Base-by-base conservation (phyloP, 1,140 invertebrate species). In the Ganaspis sp. region DNA sequence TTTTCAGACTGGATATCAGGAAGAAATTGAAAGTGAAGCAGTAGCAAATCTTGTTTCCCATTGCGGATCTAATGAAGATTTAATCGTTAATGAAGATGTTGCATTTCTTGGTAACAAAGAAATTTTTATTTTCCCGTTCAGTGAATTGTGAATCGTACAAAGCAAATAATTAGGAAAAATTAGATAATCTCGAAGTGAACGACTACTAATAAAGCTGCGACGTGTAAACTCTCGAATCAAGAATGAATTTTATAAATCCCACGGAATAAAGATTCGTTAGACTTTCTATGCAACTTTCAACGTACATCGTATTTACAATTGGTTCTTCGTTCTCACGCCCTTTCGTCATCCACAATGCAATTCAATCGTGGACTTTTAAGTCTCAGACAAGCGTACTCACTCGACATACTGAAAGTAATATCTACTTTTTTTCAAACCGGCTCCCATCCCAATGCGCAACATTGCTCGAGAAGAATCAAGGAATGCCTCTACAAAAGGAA, bases 241-340 rank as follows among this genome's bases (percentile, higher is more conserved):
- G 15, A 64, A 64, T 64, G 26, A 64, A 64, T 64, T 64, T 29
- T 64, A 64, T 64, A 64, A 64, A 64, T 64, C 58, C 26, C 71
- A 42, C 37, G 34, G 17, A 58, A 49, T 29, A 70, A 12, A 79
- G 75, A 80, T 80, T 76, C 74, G 58, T 49, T 69, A 40, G 69
- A 80, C 78, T 80, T 80, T 80, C 75, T 76, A 77, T 75, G 40
- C 34, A 76, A 76, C 75, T 80, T 80, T 80, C 79, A 74, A 80
- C 75, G 53, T 64, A 70, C 53, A 71, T 19, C 58, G 77, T 58
- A 74, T 77, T 80, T 73, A 80, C 75, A 80, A 80, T 80, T 80
- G 73, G 73, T 75, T 64, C 74, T 77, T 80, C 71, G 70, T 80
- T 80, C 79, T 77, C 79, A 80, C 79, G 75, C 74, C 72, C 72